Base-by-base conservation (phyloP, 1,140 invertebrate species). In the Bilobella aurantiaca region DNA sequence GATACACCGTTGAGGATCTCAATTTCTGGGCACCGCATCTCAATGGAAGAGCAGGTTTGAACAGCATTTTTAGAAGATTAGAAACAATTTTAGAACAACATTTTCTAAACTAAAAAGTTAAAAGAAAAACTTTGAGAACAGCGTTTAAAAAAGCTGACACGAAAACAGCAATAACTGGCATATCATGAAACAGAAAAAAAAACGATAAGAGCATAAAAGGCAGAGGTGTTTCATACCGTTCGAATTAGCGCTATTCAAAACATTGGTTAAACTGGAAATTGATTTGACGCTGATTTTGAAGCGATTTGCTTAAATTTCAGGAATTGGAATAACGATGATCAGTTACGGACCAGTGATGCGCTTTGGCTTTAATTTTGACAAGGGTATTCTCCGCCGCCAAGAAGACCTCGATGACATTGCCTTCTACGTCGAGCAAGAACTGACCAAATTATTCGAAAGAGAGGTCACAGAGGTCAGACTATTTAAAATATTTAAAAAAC, bases 21-120 rank as follows among this genome's bases (percentile, higher is more conserved):
- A 28, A 58, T 16, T 69, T 62, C 46, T 72, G 67, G 70, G 12
- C 66, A 8, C 70, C 70, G 21, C 56, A 66, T 21, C 57, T 72
- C 56, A 23, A 63, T 18, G 70, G 70, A 25, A 67, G 57, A 32
- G 62, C 70, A 42, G 61, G 70, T 72, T 46, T 60, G 64, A 32
- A 14, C 18, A n/a, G n/a, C n/a, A n/a, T n/a, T n/a, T n/a, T n/a
- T n/a, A n/a, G n/a, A n/a, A n/a, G n/a, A n/a, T n/a, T n/a, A n/a
- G n/a, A n/a, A n/a, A n/a, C n/a, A n/a, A n/a, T n/a, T n/a, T n/a
- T n/a, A n/a, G n/a, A n/a, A n/a, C n/a, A n/a, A n/a, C n/a, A 42
- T 42, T 42, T 42, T 8, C 34, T 42, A 42, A 42, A 42, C 34
- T 18, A 42, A 8, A 12, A 42, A 12, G 18, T 42, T 18, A 8